Base-by-base conservation (phyloP, 2,113 vertebrate genomes). In the Passer montanus region DNA sequence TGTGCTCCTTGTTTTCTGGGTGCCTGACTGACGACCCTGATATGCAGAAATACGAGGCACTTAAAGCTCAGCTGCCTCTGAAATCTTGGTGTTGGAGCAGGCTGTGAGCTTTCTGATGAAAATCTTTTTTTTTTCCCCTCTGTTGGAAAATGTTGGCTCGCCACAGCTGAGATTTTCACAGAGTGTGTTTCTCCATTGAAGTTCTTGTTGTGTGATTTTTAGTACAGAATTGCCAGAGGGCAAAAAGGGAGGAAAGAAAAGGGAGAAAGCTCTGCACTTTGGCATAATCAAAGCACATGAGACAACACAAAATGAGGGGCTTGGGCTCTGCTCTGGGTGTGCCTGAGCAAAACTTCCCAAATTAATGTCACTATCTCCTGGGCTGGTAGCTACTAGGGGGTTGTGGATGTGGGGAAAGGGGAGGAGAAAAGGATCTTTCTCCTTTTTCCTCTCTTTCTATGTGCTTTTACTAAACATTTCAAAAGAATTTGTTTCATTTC, bases 1-100 rank as follows among this genome's bases (percentile, higher is more conserved):
- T 20, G 14, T 49, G 73, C 44, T 84, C 73, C 84, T 64, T 3
- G 3, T 87, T 86, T 89, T 64, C 86, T 84, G 72, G 43, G 64
- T 70, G 68, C 91, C 76, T 93, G 94, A 68, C 47, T 90, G 92
- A 84, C 0, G 22, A 92, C 58, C 60, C 89, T 33, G 73, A 56
- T 95, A 93, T 91, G 95, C 96, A 96, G 94, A 97, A 92, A 91
- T 92, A 90, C 37, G 84, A 91, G 56, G 76, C 80, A 75, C 86
- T 96, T 78, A 94, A 69, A 95, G 83, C 55, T 7, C 41, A 55
- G 80, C 52, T 75, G 86, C 77, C 87, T 28, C 89, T 2, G 11
- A 67, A 83, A 59, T 74, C 79, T 59, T 3, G 1, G 15, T 56
- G 60, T 21, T 1, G 7, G 86, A 88, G 50, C 79, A 50, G 67